Conservation (phyloP, 2,797 vertebrate species). For the Tauraco hartlaubi region DNA sequence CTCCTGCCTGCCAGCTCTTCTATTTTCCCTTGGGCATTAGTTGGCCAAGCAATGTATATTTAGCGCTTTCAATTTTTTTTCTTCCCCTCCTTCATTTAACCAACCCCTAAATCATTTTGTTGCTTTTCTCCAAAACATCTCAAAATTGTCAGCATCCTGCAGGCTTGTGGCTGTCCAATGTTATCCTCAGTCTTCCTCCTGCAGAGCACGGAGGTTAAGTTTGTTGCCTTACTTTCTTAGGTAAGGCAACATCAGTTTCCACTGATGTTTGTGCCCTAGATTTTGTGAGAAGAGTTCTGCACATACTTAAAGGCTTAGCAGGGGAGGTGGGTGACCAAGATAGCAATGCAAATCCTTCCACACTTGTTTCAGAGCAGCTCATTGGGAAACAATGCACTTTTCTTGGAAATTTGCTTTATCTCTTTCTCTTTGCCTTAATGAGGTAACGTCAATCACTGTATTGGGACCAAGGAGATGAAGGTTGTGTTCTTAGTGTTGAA, state of each 20-base stretch:
- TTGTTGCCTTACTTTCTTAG: not conserved
- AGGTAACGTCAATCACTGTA: not conserved
- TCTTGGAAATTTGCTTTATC: not conserved
- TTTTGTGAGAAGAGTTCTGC: not conserved
- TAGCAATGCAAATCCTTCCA: not conserved
- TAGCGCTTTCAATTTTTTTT: constrained; percentile 11
- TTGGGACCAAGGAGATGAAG: fast-evolving
- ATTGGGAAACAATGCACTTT: not conserved
- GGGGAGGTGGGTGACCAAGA: not conserved
- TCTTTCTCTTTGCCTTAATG: not conserved
- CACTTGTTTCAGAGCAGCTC: not conserved
- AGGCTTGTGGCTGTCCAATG: not conserved
- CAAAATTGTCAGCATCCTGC: not conserved
- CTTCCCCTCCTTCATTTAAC: not conserved
- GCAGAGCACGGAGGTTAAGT: not conserved
- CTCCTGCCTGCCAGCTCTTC: constrained; percentile 42
- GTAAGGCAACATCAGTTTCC: not conserved
- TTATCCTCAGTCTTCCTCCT: not conserved
- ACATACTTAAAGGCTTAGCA: not conserved
- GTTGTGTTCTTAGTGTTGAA: not conserved
- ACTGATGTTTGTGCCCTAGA: not conserved
- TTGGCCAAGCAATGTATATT: constrained; percentile 28
- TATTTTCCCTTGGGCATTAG: constrained; percentile 1
- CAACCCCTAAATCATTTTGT: constrained; percentile 1
- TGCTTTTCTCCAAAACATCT: constrained; percentile 9